Base-by-base conservation (phyloP, 2,888 invertebrate genomes). In the Lobophora halterata region DNA sequence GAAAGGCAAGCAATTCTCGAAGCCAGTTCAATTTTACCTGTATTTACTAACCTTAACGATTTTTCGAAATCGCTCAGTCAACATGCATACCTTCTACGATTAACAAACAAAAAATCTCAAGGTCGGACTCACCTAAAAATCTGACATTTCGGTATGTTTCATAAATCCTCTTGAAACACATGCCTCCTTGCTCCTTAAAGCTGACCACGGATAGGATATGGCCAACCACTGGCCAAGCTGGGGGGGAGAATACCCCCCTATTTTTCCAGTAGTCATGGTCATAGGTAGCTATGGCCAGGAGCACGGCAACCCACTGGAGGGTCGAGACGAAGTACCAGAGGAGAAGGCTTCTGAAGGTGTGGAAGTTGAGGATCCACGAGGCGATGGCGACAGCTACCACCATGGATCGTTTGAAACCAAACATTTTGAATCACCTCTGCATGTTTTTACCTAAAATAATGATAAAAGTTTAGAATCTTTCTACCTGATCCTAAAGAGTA, bases 211-310 rank as follows among this genome's bases (percentile, higher is more conserved):
- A 58, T 30, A 68, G 52, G 13, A 86, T 86, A 44, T 87, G 85
- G 1, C 87, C 87, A 1, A 86, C 82, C 1, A 87, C 51, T 0
- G 83, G 87, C 69, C 70, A 67, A 0, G 69, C 77, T 0, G 83
- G 77, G 1, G 87, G 87, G 0, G 85, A 77, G 35, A 76, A 83
- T 9, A 87, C 68, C 0, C 86, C 86, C 19, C 71, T 57, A 0
- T 54, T 40, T n/a, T 21, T 44, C 87, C 87, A 87, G 49, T 87
- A 86, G 25, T 85, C 85, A 51, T 85, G 77, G 60, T 85, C 86
- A 28, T 79, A 85, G 0, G 81, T 86, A 1, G 78, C 59, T 8
- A 87, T 36, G 1, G 71, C 64, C 14, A 78, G 56, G 4, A 72
- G 18, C 2, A 65, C 39, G 2, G 63, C 60, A 2, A 55, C 27